These are phyloP conservation scores for Orthosia gothica DNA, from an alignment of 2,888 invertebrate genomes.

Conservation along the genomic window DNA sequence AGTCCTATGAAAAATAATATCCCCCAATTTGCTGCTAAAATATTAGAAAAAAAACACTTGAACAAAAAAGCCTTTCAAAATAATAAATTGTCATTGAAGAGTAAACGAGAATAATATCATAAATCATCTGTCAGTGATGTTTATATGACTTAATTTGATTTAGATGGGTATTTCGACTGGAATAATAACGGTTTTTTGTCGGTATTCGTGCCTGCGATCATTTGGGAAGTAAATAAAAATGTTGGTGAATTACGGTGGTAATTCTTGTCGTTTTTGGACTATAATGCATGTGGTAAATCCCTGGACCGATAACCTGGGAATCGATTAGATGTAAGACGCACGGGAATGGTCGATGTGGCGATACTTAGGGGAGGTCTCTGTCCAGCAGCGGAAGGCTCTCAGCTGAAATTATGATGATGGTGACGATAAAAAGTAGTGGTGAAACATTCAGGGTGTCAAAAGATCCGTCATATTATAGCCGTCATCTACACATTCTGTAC, in stretches of 20 bases:
- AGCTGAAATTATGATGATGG: too few relatives aligned
- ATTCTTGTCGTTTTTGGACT: not conserved
- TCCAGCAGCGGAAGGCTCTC: too few relatives aligned
- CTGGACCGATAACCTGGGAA: too few relatives aligned
- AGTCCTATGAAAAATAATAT: constrained; percentile 1
- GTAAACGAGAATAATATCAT: constrained; percentile 62
- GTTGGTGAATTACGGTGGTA: not conserved
- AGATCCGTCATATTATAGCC: not conserved
- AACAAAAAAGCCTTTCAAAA: constrained; percentile 44
- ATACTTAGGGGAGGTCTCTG: too few relatives aligned
- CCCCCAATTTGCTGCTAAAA: constrained; percentile 29
- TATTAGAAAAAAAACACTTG: constrained; percentile 46
- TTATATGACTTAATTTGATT: constrained; percentile 69
- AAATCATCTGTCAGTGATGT: constrained; percentile 65
- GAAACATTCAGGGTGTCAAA: not conserved
- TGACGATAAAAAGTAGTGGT: too few relatives aligned
- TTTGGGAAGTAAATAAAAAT: constrained; percentile 40
- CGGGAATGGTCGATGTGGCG: too few relatives aligned
- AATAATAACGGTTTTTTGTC: constrained; percentile 47
- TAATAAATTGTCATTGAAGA: constrained; percentile 64
- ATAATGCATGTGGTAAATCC: not conserved
- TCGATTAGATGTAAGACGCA: too few relatives aligned
- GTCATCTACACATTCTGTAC: not conserved
- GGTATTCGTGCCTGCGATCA: constrained; percentile 14
- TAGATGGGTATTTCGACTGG: constrained; percentile 61